phyloP scores from a whole-genome alignment of 1,140 invertebrate genomes.

The Lordiphosa mommai region DNA sequence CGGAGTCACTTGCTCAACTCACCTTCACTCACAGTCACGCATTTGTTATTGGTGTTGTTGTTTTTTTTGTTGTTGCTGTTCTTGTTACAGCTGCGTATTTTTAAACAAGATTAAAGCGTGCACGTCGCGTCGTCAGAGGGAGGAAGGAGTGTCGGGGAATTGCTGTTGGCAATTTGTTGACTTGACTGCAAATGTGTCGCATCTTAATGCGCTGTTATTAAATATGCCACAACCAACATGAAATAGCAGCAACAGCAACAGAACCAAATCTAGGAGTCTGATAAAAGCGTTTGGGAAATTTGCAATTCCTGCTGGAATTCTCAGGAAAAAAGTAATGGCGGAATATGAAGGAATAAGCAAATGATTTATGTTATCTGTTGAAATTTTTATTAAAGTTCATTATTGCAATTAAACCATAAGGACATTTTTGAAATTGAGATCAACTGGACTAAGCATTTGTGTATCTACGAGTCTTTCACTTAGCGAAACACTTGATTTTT shows the following conservation, averaged over 20 bases:
- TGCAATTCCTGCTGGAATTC: background rate
- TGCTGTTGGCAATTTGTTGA: slow-evolving; percentile 72
- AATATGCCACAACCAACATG: slow-evolving; percentile 48
- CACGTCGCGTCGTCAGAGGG: slow-evolving; percentile 34
- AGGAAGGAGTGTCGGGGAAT: slow-evolving; percentile 11
- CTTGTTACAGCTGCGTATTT: slow-evolving; percentile 67
- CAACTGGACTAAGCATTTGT: too few species aligned
- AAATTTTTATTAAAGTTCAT: too few species aligned
- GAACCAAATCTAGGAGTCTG: background rate
- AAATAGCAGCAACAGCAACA: too few species aligned
- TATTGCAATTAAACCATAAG: too few species aligned
- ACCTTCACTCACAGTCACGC: slow-evolving; percentile 18
- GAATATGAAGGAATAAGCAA: too few species aligned
- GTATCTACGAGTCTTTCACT: too few species aligned
- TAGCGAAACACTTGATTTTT: too few species aligned
- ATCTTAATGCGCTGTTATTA: slow-evolving; percentile 68
- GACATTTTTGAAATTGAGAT: too few species aligned
- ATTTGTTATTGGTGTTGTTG: slow-evolving; percentile 25
- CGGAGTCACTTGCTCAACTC: background rate
- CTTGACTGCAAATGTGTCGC: slow-evolving; percentile 71
- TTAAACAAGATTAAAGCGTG: slow-evolving; percentile 74
- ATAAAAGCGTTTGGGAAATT: background rate
- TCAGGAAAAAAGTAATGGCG: too few species aligned
- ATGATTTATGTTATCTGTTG: too few species aligned
- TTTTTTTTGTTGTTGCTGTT: slow-evolving; percentile 26